Base-by-base conservation (phyloP, 2,113 vertebrate genomes). In the Aix galericulata region DNA sequence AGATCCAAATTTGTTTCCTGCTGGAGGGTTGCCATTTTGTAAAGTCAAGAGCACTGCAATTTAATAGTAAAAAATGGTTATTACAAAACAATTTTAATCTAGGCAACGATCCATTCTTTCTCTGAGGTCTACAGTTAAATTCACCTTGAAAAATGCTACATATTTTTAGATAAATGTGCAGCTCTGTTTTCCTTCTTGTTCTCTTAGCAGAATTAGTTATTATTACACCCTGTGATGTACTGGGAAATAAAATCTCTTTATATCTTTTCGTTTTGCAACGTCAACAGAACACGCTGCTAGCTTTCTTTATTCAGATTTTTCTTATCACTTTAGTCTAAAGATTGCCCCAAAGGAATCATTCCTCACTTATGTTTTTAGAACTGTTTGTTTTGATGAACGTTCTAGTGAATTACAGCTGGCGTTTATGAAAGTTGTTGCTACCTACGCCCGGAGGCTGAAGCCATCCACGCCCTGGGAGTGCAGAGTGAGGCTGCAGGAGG, bases 91-190 rank as follows among this genome's bases (percentile, higher is more conserved):
- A 12, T 76, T 92, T 71, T 83, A 34, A 52, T 85, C 17, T 48
- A 95, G 48, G 48, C 46, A 91, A 29, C 42, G 89, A 17, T 53
- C 36, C 10, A 14, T 69, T 91, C 44, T 79, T 93, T 96, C 93
- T 86, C 63, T 84, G 71, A 90, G 48, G 44, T 88, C 72, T 50
- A 26, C 67, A 82, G 46, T 90, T 89, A 82, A 84, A 94, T 88
- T 95, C 74, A 85, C 85, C 85, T 96, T 95, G 77, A 84, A 87
- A 93, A 93, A 66, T 78, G 38, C 62, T 94, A 67, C 66, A 5
- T 91, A 62, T 80, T 85, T 95, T 72, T 81, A 73, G 26, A 56
- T 80, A 2, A 66, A 56, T 88, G 13, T 72, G 53, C 60, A 44
- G 22, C 8, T 76, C 5, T 79, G 7, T 74, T 95, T 89, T 71